A percentile compares a stretch with the other conserved stretches of the same genome.
Conservation (phyloP, 2,888 invertebrate species). For the Dryocosmus kuriphilus region DNA sequence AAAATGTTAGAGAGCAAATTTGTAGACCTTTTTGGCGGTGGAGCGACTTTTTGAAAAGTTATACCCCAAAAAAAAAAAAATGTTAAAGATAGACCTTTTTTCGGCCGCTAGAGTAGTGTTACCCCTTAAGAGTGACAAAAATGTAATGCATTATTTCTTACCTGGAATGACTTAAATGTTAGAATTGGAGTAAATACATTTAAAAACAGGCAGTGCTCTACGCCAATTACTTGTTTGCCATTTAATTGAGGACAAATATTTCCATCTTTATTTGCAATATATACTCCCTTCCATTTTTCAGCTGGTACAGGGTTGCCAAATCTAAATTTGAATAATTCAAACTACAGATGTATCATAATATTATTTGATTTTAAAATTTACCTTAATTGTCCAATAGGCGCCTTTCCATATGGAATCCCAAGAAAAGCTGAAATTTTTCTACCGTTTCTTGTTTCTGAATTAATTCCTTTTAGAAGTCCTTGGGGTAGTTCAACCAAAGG, state of each 20-base stretch:
- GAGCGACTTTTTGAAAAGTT: too few species aligned
- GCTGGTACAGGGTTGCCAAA: background rate
- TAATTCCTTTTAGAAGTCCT: slow-evolving; percentile 31
- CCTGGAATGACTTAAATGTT: background rate
- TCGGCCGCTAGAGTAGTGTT: too few species aligned
- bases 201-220: slow-evolving; percentile 91
- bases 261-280: background rate
- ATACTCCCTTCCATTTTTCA: background rate
- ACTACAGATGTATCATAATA: background rate
- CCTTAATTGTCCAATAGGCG: background rate
- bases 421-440: slow-evolving; percentile 15
- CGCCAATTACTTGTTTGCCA: slow-evolving; percentile 82
- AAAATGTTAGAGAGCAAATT: too few species aligned
- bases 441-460: slow-evolving; percentile 2
- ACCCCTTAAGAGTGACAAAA: too few species aligned
- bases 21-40: too few species aligned
- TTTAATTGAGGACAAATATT: slow-evolving; percentile 26
- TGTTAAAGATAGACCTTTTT: too few species aligned
- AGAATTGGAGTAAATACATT: slow-evolving; percentile 81
- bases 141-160: too few species aligned
- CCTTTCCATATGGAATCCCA: slow-evolving; percentile 15
- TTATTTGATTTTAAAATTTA: background rate
- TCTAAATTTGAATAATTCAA: background rate
- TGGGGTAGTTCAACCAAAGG: background rate
- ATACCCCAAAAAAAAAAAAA: too few species aligned